phyloP scores from a whole-genome alignment of 23 tunicate species.

The Pegea sp. region DNA sequence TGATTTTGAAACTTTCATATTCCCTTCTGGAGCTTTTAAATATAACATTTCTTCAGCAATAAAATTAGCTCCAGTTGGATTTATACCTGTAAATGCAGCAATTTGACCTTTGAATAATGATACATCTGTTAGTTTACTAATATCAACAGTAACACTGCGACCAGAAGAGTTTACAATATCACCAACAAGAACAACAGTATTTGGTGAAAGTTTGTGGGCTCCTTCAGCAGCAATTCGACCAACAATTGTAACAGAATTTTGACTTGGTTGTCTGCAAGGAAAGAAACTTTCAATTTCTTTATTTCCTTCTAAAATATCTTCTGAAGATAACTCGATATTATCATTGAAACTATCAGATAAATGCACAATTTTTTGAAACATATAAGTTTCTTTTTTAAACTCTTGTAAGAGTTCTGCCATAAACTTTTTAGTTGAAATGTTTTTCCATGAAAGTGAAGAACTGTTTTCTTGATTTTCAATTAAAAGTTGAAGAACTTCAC shows the following conservation, averaged over 20 bases:
- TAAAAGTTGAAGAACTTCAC: too few relatives aligned
- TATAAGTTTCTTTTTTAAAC: too few relatives aligned
- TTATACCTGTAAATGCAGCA: not conserved
- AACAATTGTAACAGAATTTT: conserved; percentile 22
- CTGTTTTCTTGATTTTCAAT: too few relatives aligned
- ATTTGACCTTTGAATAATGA: conserved; percentile 79
- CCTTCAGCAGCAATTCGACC: conserved; percentile 43
- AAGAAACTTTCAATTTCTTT: too few relatives aligned
- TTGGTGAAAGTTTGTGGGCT: conserved; percentile 13
- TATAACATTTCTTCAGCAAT: conserved; percentile 13
- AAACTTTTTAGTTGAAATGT: too few relatives aligned
- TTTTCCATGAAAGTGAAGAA: too few relatives aligned
- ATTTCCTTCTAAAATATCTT: too few relatives aligned
- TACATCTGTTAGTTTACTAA: conserved; percentile 22
- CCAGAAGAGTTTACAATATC: conserved; percentile 34
- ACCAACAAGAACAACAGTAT: conserved; percentile 43
- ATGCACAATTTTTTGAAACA: too few relatives aligned
- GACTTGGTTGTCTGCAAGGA: too few relatives aligned
- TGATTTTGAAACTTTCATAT: conserved; percentile 4
- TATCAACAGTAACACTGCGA: conserved; percentile 23
- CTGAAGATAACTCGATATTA: too few relatives aligned
- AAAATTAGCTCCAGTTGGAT: conserved; percentile 54
- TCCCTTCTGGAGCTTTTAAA: conserved; percentile 5
- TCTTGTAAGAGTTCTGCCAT: too few relatives aligned
- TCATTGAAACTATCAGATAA: too few relatives aligned